A percentile compares a stretch with the other conserved stretches of the same genome.
Conservation (phyloP, 1,140 invertebrate species). For the Lordiphosa mommai region DNA sequence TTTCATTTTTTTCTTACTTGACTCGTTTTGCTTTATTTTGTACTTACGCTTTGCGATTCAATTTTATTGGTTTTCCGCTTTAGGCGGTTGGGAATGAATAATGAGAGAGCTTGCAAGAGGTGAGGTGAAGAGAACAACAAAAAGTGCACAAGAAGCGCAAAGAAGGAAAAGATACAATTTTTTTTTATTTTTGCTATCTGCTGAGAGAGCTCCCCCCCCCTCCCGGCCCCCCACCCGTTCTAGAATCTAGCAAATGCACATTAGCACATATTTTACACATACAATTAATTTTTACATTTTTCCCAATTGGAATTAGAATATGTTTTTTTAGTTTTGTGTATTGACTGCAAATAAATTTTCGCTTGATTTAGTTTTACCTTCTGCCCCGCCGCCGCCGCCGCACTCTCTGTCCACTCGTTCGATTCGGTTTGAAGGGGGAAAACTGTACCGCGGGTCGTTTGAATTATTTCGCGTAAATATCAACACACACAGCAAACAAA, state of each 20-base stretch:
- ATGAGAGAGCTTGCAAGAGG: constrained; percentile 34
- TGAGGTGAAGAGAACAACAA: constrained; percentile 47
- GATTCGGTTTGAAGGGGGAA: constrained; percentile 40
- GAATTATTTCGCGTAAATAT: constrained; percentile 72
- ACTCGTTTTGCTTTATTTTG: constrained; percentile 75
- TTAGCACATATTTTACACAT: constrained; percentile 58
- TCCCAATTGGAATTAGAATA: constrained; percentile 46
- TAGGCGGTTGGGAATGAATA: constrained; percentile 72
- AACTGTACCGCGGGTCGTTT: constrained; percentile 70
- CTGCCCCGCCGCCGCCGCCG: constrained; percentile 9
- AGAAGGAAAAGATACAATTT: constrained; percentile 62
- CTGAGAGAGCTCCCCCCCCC: constrained; percentile 27
- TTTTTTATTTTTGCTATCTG: constrained; percentile 49
- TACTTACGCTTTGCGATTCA: constrained; percentile 78
- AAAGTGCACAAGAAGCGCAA: constrained; percentile 67
- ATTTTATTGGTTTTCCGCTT: constrained; percentile 78
- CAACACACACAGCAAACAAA: constrained; percentile 66
- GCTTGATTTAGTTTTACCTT: constrained; percentile 59
- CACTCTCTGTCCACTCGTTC: not conserved
- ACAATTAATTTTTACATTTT: constrained; percentile 51
- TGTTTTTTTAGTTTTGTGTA: constrained; percentile 40
- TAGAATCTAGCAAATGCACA: constrained; percentile 64
- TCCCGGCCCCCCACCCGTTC: constrained; percentile 42
- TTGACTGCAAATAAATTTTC: constrained; percentile 72
- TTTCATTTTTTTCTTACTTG: constrained; percentile 69